Percentiles rank a stretch among this genome's conserved stretches.
phyloP scores from a whole-genome alignment of 2,888 invertebrate species.

The Choristoneura rosaceana region DNA sequence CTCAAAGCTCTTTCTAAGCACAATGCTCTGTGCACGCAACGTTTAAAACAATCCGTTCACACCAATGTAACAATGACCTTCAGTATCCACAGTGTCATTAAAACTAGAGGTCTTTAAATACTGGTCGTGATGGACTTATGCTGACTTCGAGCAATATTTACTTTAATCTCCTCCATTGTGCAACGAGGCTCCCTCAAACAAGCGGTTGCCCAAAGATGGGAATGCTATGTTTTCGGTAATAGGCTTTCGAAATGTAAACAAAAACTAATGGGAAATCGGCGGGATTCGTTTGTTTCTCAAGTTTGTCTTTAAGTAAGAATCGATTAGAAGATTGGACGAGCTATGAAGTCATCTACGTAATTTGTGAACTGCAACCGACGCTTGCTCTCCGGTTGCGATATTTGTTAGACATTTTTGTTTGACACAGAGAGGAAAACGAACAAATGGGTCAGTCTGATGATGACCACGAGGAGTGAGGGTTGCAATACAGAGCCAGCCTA shows the following conservation, averaged over 20 bases:
- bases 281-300: slow-evolving; percentile 1
- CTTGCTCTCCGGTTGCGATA: no score
- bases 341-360: neutral
- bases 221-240: slow-evolving; percentile 17
- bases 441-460: no score
- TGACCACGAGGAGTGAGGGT: no score
- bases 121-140: neutral
- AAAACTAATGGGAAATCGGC: slow-evolving; percentile 13
- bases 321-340: neutral
- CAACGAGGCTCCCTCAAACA: slow-evolving; percentile 22
- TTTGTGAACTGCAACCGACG: neutral
- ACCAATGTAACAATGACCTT: neutral
- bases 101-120: neutral
- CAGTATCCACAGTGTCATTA: neutral
- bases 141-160: slow-evolving; percentile 15
- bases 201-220: slow-evolving; percentile 9
- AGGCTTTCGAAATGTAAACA: slow-evolving; percentile 31
- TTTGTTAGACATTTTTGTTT: no score
- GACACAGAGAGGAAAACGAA: no score
- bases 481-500: no score
- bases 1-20: neutral
- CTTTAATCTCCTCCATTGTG: slow-evolving; percentile 24
- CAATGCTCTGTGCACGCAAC: slow-evolving; percentile 9
- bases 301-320: neutral
- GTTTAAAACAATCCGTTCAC: slow-evolving; percentile 16